Evolutionary conservation across 2,888 invertebrate species (phyloP).

Genomic region (Nasonovia ribisnigri): DNA sequence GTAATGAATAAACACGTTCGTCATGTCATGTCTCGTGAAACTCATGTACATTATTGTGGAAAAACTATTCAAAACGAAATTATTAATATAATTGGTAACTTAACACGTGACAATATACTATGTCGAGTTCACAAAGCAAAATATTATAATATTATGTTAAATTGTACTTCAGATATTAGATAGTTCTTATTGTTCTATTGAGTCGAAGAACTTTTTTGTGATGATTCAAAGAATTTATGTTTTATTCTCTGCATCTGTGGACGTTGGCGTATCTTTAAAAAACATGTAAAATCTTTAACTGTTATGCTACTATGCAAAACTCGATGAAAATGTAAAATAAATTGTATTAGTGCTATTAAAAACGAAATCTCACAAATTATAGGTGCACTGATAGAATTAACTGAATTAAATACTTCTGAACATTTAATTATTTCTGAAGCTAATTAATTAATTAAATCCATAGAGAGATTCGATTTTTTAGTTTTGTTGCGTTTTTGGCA

Average conservation of each 20-base stretch:
- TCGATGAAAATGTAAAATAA: neutral
- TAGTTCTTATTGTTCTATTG: neutral
- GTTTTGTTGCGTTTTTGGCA: neutral
- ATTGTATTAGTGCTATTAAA: conserved; percentile 5
- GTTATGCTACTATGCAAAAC: neutral
- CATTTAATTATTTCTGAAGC: neutral
- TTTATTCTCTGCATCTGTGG: neutral
- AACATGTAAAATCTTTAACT: neutral
- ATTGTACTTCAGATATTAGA: neutral
- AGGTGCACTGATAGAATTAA: conserved; percentile 3
- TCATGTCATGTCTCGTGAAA: neutral
- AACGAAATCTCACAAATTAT: conserved; percentile 14
- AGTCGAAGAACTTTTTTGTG: neutral
- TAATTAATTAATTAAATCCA: neutral
- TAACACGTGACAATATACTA: conserved; percentile 15
- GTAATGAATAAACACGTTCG: neutral
- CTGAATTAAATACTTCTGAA: conserved; percentile 8
- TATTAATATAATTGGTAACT: neutral
- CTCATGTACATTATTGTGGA: conserved; percentile 5
- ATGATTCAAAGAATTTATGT: neutral
- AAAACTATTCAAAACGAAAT: conserved; percentile 20
- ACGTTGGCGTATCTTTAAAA: neutral
- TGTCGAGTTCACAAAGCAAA: neutral
- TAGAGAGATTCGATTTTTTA: conserved; percentile 17
- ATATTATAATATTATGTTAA: conserved; percentile 5